Base-by-base conservation (phyloP, 2,888 invertebrate species). In the Dynastes grantii region DNA sequence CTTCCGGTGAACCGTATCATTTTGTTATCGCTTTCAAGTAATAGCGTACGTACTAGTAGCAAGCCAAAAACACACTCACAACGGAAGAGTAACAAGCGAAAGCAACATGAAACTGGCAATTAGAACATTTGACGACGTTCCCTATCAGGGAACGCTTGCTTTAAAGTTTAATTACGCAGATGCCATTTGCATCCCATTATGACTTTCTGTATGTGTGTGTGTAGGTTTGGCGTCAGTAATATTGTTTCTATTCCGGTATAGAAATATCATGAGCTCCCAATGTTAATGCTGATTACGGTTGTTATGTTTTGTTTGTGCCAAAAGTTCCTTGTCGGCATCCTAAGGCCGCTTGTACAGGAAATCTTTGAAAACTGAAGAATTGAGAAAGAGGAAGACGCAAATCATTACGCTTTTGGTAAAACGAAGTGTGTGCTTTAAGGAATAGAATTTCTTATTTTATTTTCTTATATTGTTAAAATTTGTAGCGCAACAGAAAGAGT, bases 81-180 rank as follows among this genome's bases (percentile, higher is more conserved):
- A 8, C 55, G 16, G 55, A 55, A 45, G 55, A 55, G 55, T 55
- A 55, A 55, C 55, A 22, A 55, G 16, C 55, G n/a, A 22, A n/a
- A 4, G n/a, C 22, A 45, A 45, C 11, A 16, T 8, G 55, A 55
- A 55, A 16, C 55, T 13, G 55, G 55, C 55, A 55, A 55, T 55
- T 55, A 55, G 55, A 55, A n/a, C 13, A 22, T 55, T 55, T 55
- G 55, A 55, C 55, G 55, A 55, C 22, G 55, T 55, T 22, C 55
- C 55, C 55, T 2, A 55, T 55, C 55, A 55, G 55, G 13, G 55
- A n/a, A 13, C 55, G 55, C n/a, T n/a, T 55, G 55, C 55, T 55
- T 22, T 55, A 55, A 55, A 55, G 16, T 55, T 55, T 55, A 55
- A 55, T 55, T 55, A 55, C 55, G 6, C 55, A 2, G 55, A 55